These are phyloP conservation scores for Stigmatopora argus DNA, from an alignment of 2,113 vertebrate genomes.

Conservation along the genomic window DNA sequence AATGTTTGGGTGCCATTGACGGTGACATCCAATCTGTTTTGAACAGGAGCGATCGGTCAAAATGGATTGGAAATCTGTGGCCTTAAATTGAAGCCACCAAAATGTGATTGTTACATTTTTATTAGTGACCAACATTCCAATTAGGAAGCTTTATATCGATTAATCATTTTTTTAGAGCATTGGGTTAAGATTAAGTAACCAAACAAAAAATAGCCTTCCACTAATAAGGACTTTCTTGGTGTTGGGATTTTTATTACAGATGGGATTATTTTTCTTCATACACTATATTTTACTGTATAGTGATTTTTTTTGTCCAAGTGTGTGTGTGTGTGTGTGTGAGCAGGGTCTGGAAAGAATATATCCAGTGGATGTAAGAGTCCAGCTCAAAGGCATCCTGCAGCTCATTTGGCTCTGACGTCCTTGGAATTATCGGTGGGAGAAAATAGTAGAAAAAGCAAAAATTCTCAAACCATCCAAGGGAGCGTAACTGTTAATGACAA, in stretches of 20 bases:
- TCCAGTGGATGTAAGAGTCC: conserved; percentile 62
- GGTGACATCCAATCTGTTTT: too few species aligned
- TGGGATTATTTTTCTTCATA: neutral
- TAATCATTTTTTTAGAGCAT: too few species aligned
- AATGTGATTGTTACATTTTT: too few species aligned
- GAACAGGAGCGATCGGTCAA: too few species aligned
- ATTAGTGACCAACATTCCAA: too few species aligned
- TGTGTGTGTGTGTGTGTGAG: conserved; percentile 27
- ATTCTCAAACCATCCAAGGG: conserved; percentile 43
- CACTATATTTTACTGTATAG: conserved; percentile 2
- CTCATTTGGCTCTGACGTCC: conserved; percentile 55
- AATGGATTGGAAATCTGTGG: too few species aligned
- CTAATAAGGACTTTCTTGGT: too few species aligned
- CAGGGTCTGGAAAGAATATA: conserved; percentile 63
- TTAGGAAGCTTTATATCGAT: too few species aligned
- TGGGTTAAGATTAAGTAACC: too few species aligned
- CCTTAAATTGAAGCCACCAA: too few species aligned
- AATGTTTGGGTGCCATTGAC: too few species aligned
- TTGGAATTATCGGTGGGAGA: conserved; percentile 46
- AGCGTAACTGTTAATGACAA: conserved; percentile 57
- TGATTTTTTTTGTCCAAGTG: conserved; percentile 1
- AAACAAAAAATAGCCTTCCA: too few species aligned
- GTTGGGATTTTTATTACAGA: neutral
- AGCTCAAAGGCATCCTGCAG: conserved; percentile 62
- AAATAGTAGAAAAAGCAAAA: conserved; percentile 50